Base-by-base conservation (phyloP, 1,140 invertebrate genomes). In the Bombus soroeensis region DNA sequence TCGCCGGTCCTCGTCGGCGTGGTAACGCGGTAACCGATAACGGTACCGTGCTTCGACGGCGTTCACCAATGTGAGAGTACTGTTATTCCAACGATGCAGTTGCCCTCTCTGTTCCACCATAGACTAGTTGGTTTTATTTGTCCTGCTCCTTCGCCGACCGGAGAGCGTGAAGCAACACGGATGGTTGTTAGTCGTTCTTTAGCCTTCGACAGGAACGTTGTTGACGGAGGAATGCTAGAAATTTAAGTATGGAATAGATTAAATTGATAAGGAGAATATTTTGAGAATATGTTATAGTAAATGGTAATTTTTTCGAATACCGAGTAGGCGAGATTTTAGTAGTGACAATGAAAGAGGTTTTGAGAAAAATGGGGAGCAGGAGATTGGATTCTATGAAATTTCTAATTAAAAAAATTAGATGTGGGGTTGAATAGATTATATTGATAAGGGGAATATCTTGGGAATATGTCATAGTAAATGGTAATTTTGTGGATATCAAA, bases 51-150 rank as follows among this genome's bases (percentile, higher is more conserved):
- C 88, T 88, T 91, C 90, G 90, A 91, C 92, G 88, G 90, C 89
- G 89, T 85, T 93, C 93, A 90, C 92, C 91, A 91, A 92, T 91
- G 91, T 89, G 83, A 93, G 92, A 92, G 93, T 94, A 94, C 94
- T 94, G 93, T 94, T 94, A 94, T 94, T 92, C 88, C 92, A 92
- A 91, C 93, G 92, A 91, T 90, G 87, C 87, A 91, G 90, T 81
- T 72, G 72, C 87, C 68, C 66, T 87, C 84, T 57, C 74, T 83
- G 71, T 77, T 64, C 59, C 78, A 66, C 71, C 64, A 39, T 47
- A 18, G 34, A 10, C 74, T 62, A 22, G 64, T 13, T 64, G 32
- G 70, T 37, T 28, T 59, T 71, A 57, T 37, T 81, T 66, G 76
- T 85, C 76, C 72, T 64, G 72, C 9, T 72, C 57, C 47, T 81